Evolutionary conservation across 1,140 invertebrate genomes (phyloP).

Genomic region (Hypsibius dujardini): DNA sequence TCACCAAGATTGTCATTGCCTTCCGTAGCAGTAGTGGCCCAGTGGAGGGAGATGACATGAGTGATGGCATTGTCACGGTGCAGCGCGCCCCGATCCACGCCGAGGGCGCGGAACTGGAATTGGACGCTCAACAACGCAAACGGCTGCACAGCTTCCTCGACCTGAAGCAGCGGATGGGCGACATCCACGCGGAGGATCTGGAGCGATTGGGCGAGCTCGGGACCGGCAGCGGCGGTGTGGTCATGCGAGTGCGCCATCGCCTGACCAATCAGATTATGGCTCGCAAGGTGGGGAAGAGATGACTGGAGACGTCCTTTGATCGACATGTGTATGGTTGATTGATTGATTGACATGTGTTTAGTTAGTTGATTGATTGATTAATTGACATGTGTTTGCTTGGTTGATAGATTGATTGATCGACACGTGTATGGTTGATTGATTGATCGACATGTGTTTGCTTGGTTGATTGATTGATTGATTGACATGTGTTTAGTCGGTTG

Average conservation of each 20-base stretch:
- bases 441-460: neutral
- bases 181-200: conserved; percentile 71
- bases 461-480: neutral
- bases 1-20: no score
- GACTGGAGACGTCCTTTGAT: conserved; percentile 60
- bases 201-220: conserved; percentile 92
- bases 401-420: no score
- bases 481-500: neutral
- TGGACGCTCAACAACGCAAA: no score
- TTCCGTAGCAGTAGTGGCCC: no score
- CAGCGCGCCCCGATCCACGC: no score
- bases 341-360: neutral
- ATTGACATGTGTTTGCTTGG: no score
- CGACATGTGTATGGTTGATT: conserved; percentile 23
- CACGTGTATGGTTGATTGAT: no score
- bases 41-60: no score
- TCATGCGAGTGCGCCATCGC: conserved; percentile 86
- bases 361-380: no score
- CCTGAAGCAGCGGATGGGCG: conserved; percentile 73
- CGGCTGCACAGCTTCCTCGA: no score
- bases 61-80: no score
- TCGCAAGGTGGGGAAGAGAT: conserved; percentile 49
- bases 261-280: conserved; percentile 50
- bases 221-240: conserved; percentile 90
- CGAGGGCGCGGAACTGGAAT: no score